Percentiles rank a stretch among this genome's conserved stretches.
These are phyloP conservation scores for Trididemnum miniatum DNA, from an alignment of 23 tunicate species.

Conservation along the genomic window DNA sequence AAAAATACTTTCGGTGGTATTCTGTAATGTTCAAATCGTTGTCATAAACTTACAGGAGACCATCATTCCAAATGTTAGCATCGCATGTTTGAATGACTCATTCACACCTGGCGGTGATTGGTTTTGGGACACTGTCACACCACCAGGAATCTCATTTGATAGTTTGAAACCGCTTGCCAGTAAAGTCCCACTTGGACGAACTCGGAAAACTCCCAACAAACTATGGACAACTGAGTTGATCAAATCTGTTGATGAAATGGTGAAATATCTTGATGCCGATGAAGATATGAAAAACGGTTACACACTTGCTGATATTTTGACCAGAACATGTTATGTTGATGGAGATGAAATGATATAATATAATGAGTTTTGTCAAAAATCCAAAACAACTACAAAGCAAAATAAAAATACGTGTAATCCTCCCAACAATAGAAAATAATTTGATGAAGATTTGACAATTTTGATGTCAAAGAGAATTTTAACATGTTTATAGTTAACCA, in stretches of 20 bases:
- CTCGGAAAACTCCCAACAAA: not conserved
- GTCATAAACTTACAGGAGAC: slow-evolving; percentile 14
- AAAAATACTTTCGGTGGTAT: slow-evolving; percentile 55
- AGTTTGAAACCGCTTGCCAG: slow-evolving; percentile 2
- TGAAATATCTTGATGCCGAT: not conserved
- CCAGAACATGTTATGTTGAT: slow-evolving; percentile 33
- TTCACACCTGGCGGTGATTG: not conserved
- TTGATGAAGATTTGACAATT: slow-evolving; percentile 3
- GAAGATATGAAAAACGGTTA: not conserved
- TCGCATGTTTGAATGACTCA: not conserved
- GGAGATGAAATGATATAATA: slow-evolving; percentile 27
- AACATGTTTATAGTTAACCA: too few relatives aligned
- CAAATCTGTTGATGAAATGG: slow-evolving; percentile 37
- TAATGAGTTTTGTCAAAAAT: slow-evolving; percentile 10
- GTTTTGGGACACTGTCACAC: not conserved
- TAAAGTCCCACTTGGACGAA: slow-evolving; percentile 9
- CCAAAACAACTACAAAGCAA: not conserved
- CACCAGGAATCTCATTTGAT: slow-evolving; percentile 19
- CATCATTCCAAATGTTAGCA: not conserved
- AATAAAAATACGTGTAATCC: not conserved
- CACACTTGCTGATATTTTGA: slow-evolving; percentile 3
- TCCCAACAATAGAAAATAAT: not conserved
- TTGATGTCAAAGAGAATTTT: not conserved
- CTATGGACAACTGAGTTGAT: slow-evolving; percentile 16
- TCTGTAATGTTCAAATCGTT: slow-evolving; percentile 25